Evolutionary conservation across 1,140 invertebrate species (phyloP), one percentile per base, ranked within the genome.

Genomic region (Ooceraea biroi): DNA sequence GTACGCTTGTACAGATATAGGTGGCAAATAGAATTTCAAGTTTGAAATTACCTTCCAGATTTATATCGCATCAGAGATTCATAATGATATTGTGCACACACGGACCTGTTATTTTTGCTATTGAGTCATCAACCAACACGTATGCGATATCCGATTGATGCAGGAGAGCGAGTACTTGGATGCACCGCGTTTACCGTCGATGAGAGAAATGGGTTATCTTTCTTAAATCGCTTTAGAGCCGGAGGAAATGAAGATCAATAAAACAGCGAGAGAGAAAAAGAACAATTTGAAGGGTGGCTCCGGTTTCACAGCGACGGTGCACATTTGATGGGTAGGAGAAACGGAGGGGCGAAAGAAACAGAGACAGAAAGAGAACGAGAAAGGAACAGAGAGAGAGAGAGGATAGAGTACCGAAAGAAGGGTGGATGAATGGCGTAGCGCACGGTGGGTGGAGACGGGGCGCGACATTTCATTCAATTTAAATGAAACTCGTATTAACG

Each of bases 401-500:
- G 0, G 27, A 57, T 46, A 65, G n/a, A 84, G 84, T 83, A 74
- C 61, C 60, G 65, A 63, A 71, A 73, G 82, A 82, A 63, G 85
- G 68, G 65, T 85, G 83, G 89, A 50, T 68, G 66, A 61, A 87
- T 86, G 74, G 44, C 68, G 57, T 52, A 58, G 71, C 55, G 85
- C 30, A 84, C 80, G 77, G 57, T 50, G 68, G 66, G 65, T 65
- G 74, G 71, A 27, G 60, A 36, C 27, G n/a, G n/a, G 77, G 65
- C 63, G 55, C 88, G 87, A 89, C 89, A 90, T 88, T 91, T 91
- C 78, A 86, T 92, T 90, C 90, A 90, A 92, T 92, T 92, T 89
- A 90, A 92, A 93, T 93, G 91, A 92, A 92, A 93, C 88, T 91
- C 90, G 88, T 93, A 93, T 94, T 91, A 93, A 92, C 91, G 90